Evolutionary conservation across 2,113 vertebrate genomes (phyloP), one percentile per base, ranked within the genome.

Genomic region (Monopterus albus): DNA sequence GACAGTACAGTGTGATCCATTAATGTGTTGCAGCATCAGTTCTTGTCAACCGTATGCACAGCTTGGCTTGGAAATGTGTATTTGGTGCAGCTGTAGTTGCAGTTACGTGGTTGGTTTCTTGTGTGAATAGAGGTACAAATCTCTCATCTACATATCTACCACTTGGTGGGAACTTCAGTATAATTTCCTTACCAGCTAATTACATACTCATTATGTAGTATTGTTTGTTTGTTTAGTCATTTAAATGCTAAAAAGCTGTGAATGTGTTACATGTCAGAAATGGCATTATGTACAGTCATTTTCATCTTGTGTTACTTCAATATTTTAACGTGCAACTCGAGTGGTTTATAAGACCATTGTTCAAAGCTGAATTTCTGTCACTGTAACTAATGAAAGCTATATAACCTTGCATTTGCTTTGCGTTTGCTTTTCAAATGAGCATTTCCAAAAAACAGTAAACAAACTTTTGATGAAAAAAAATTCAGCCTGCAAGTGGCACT

Each of bases 1-100:
- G n/a, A n/a, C n/a, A n/a, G n/a, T n/a, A n/a, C n/a, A n/a, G n/a
- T n/a, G n/a, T n/a, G n/a, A n/a, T n/a, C n/a, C n/a, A n/a, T n/a
- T n/a, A n/a, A n/a, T n/a, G n/a, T n/a, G n/a, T n/a, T n/a, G n/a
- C n/a, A n/a, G n/a, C n/a, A n/a, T n/a, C n/a, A n/a, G n/a, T n/a
- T n/a, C n/a, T n/a, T n/a, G n/a, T n/a, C n/a, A 74, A 13, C 20
- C 45, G 14, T 61, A 61, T 46, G 50, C 71, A 51, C 36, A 28
- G 64, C 50, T 60, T 39, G 61, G 35, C 70, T 52, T 4, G 4
- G 43, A 74, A 64, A 74, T n/a, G 62, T 45, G 45, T 23, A 18
- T 45, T 46, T 49, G 18, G 21, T 42, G 53, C 81, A 79, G 72
- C 75, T 84, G 78, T 58, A 76, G 67, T 74, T 68, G 72, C 73